phyloP scores from a whole-genome alignment of 2,113 vertebrate genomes.

The Thunnus thynnus region DNA sequence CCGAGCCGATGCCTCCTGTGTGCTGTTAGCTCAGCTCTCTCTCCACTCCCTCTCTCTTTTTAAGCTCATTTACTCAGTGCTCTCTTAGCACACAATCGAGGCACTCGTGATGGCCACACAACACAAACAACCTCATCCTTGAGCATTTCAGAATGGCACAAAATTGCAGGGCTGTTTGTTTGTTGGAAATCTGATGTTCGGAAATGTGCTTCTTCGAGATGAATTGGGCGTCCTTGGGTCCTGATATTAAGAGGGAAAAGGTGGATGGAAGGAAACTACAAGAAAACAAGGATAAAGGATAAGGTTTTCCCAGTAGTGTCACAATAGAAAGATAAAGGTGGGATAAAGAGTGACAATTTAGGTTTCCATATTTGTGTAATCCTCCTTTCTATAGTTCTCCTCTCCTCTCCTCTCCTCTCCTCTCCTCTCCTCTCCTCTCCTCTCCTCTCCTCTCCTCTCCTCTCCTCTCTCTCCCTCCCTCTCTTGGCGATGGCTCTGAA shows the following conservation, averaged over 20 bases:
- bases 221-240: constrained; percentile 8
- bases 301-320: constrained; percentile 28
- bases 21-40: constrained; percentile 59
- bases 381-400: neutral
- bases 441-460: too few relatives aligned
- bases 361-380: constrained; percentile 31
- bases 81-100: constrained; percentile 54
- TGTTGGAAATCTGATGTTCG: constrained; percentile 5
- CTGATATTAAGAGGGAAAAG: constrained; percentile 7
- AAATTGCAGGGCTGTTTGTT: constrained; percentile 6
- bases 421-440: too few relatives aligned
- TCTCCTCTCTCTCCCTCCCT: neutral
- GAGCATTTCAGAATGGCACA: neutral
- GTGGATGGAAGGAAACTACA: constrained; percentile 16
- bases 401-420: too few relatives aligned
- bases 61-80: constrained; percentile 72
- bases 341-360: constrained; percentile 33
- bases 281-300: neutral
- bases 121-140: constrained; percentile 51
- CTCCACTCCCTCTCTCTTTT: constrained; percentile 55
- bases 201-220: constrained; percentile 16
- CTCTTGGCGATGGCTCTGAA: constrained; percentile 20
- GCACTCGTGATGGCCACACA: constrained; percentile 47
- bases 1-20: constrained; percentile 60
- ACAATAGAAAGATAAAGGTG: constrained; percentile 36